A percentile compares a stretch with the other conserved stretches of the same genome.
These are phyloP conservation scores for Phrynocephalus vlangalii DNA, from an alignment of 2,797 vertebrate genomes.

Conservation along the genomic window DNA sequence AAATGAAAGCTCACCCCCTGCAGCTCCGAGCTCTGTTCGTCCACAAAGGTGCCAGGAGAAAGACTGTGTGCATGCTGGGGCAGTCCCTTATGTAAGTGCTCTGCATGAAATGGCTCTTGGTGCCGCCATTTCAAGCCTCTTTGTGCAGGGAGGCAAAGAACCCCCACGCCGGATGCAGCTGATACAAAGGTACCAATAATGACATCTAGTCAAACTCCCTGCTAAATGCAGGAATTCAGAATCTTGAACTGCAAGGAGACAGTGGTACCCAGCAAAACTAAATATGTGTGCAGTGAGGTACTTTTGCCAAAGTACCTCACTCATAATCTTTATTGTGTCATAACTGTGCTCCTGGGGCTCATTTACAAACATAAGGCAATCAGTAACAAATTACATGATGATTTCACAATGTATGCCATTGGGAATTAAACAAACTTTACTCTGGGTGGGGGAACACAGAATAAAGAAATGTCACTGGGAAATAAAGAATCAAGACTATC, in stretches of 20 bases:
- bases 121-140: too few relatives aligned
- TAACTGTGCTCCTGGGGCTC: not conserved
- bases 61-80: too few relatives aligned
- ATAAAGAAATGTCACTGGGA: not conserved
- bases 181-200: too few relatives aligned
- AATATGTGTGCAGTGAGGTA: not conserved
- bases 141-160: too few relatives aligned
- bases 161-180: too few relatives aligned
- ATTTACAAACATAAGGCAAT: not conserved
- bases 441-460: not conserved
- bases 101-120: too few relatives aligned
- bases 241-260: not conserved
- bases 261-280: not conserved
- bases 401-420: constrained; percentile 19
- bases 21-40: too few relatives aligned
- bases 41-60: too few relatives aligned
- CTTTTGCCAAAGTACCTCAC: not conserved
- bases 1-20: too few relatives aligned
- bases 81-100: too few relatives aligned
- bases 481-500: not conserved
- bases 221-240: too few relatives aligned
- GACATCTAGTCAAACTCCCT: too few relatives aligned
- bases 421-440: not conserved
- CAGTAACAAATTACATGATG: not conserved
- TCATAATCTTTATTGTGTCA: not conserved